These are phyloP conservation scores for Ophonus ardosiacus DNA, from an alignment of 2,888 invertebrate species.

Conservation along the genomic window DNA sequence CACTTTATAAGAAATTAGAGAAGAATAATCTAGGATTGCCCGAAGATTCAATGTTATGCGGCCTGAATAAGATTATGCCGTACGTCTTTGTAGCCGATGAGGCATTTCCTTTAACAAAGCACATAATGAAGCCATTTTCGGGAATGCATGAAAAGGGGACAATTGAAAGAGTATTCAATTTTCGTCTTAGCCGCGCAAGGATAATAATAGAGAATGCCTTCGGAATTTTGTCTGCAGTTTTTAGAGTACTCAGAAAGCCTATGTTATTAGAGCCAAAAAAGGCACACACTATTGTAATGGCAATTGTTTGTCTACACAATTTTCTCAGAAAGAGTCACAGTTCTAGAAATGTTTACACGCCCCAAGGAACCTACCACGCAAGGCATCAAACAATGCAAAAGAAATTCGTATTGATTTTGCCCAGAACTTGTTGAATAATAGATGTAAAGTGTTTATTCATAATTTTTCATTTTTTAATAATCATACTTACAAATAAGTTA, in stretches of 20 bases:
- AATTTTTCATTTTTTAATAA: no score
- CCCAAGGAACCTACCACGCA: no score
- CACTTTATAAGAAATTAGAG: conserved; percentile 44
- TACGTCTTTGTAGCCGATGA: conserved; percentile 68
- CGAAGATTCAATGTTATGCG: conserved; percentile 54
- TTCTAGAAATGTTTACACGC: no score
- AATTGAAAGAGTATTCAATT: conserved; percentile 65
- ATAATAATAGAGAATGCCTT: conserved; percentile 67
- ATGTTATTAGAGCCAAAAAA: conserved; percentile 65
- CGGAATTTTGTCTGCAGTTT: conserved; percentile 65
- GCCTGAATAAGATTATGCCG: conserved; percentile 62
- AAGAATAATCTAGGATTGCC: conserved; percentile 63
- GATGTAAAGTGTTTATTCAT: no score
- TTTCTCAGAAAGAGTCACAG: no score
- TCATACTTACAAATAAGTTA: no score
- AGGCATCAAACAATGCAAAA: no score
- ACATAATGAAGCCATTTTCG: conserved; percentile 65
- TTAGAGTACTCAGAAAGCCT: conserved; percentile 66
- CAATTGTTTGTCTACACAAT: no score
- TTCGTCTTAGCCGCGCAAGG: conserved; percentile 65
- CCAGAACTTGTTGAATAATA: no score
- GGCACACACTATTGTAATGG: no score
- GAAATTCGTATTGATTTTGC: no score
- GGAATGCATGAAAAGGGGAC: conserved; percentile 54
- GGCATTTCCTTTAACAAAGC: conserved; percentile 66